Evolutionary conservation across 2,888 invertebrate species (phyloP), one percentile per base, ranked within the genome.

Genomic region (Lithosia quadra): DNA sequence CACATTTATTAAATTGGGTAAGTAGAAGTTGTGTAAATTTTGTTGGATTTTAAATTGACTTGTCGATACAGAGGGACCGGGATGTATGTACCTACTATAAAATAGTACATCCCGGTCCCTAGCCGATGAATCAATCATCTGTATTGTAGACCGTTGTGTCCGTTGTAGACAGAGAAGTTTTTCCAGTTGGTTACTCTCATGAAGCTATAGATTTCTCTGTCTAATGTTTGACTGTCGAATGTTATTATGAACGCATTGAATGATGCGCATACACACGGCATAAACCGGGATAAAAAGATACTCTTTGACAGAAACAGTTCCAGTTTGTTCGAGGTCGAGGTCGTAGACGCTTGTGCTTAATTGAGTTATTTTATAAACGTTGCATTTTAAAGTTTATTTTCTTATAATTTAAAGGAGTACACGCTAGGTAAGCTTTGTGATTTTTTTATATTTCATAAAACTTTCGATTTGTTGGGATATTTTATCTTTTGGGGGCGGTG

Each of bases 221-320:
- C 18, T 18, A 43, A 43, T 18, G 43, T 39, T 15, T 15, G 33
- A 33, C 33, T 5, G 8, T 39, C 43, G 43, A 18, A 43, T 43
- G 43, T 43, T 43, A 43, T 39, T 39, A 39, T 15, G 39, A 60
- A 22, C 60, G 60, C 60, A 15, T 22, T 60, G 60, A 39, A 39
- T 60, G 22, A 39, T 18, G 60, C 60, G 36, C 60, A 60, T 60
- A 60, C 36, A 60, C n/a, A n/a, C n/a, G n/a, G n/a, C n/a, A n/a
- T n/a, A n/a, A n/a, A n/a, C n/a, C n/a, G n/a, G n/a, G n/a, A n/a
- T n/a, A n/a, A n/a, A n/a, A n/a, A n/a, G n/a, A n/a, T n/a, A n/a
- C n/a, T n/a, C n/a, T n/a, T n/a, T n/a, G n/a, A n/a, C n/a, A n/a
- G 2, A 28, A 28, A 28, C 60, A 60, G 18, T 60, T 24, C 3